These are phyloP conservation scores for Dinomys branickii DNA, from an alignment of 2,113 vertebrate species.

Conservation along the genomic window DNA sequence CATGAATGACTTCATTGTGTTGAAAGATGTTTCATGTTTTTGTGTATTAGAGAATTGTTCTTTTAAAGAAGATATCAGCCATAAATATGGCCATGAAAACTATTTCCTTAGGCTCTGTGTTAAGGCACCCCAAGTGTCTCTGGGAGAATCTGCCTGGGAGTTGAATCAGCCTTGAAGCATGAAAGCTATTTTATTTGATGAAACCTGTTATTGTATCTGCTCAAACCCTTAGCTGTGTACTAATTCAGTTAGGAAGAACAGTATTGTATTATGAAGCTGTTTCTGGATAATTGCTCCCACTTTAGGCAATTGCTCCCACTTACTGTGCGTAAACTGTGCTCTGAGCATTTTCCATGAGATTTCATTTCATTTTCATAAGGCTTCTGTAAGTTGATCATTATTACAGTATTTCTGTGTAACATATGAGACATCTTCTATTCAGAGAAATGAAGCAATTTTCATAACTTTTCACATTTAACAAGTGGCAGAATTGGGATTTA, in stretches of 20 bases:
- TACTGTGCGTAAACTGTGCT: background rate
- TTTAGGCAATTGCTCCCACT: conserved; percentile 52
- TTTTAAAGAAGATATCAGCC: background rate
- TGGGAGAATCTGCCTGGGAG: background rate
- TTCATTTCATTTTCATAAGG: conserved; percentile 42
- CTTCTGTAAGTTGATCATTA: background rate
- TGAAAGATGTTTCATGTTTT: background rate
- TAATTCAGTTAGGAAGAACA: conserved; percentile 56
- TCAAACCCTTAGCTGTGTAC: conserved; percentile 23
- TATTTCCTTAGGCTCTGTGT: conserved; percentile 7
- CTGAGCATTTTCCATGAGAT: background rate
- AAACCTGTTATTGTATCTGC: conserved; percentile 44
- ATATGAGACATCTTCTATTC: background rate
- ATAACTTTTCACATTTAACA: conserved; percentile 26
- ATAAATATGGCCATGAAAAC: background rate
- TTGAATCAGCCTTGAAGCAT: conserved; percentile 47
- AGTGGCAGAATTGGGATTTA: background rate
- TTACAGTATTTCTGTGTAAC: conserved; percentile 53
- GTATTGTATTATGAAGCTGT: conserved; percentile 57
- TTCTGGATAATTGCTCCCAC: conserved; percentile 59
- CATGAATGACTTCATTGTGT: background rate
- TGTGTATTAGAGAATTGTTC: background rate
- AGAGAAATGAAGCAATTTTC: background rate
- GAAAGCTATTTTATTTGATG: conserved; percentile 63
- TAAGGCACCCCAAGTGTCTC: background rate